Evolutionary conservation across 2,888 invertebrate species (phyloP), one percentile per base, ranked within the genome.

Genomic region (Heliconius ethilla): DNA sequence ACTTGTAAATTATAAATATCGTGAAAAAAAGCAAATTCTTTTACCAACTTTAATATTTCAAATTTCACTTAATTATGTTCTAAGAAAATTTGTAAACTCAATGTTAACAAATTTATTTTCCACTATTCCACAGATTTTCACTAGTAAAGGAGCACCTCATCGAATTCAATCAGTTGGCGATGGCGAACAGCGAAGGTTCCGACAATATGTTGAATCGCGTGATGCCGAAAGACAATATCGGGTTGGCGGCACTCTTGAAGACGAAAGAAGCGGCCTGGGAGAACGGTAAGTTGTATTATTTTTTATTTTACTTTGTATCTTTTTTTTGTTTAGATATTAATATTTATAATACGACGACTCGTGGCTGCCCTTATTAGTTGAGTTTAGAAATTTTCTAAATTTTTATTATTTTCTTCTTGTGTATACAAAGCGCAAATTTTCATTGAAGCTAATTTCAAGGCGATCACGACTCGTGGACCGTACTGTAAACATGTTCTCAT

Each of bases 171-270:
- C 98, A 99, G 95, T 95, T 99, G 87, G 99, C 99, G 37, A 99
- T 99, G 98, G 98, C 99, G 37, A 99, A 99, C 91, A 99, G 99
- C 33, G 99, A 99, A 88, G 99, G 99, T 72, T 98, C 98, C 70
- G 99, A 99, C 90, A 98, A 99, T 91, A 99, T 99, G 99, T 94
- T 99, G 87, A 99, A 99, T 94, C 96, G 99, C 84, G 99, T 99
- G 73, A 99, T 99, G 99, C 99, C 99, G 76, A 99, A 99, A 89
- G 99, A 99, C 94, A 99, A 99, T 95, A 99, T 99, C 86, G 99
- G 99, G 9, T 94, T 99, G 83, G 99, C 99, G 27, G 99, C 99
- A 9, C 95, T 99, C 83, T 95, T 99, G 77, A 98, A 98, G 92
- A 99, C 99, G 67, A 99, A 98, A 87, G 98, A 99, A 88, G 97